A percentile compares a stretch with the other conserved stretches of the same genome.
phyloP scores from a whole-genome alignment of 2,888 invertebrate species.

The Crossocerus cetratus region DNA sequence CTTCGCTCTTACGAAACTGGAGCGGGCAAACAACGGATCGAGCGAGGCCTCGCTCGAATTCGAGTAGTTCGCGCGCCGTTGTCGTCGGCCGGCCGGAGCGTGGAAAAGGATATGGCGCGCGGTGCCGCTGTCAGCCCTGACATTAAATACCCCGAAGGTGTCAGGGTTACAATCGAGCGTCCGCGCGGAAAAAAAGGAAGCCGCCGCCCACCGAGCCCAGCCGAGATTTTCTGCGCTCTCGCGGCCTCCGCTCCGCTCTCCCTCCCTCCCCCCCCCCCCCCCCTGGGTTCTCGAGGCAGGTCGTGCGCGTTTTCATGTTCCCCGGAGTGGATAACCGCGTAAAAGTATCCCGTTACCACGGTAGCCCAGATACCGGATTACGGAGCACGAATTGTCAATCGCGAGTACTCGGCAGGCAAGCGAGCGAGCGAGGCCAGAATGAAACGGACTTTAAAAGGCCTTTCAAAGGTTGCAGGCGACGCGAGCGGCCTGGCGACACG shows the following conservation, averaged over 20 bases:
- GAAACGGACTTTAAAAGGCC: conserved; percentile 43
- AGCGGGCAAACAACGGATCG: too few species aligned
- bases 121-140: conserved; percentile 46
- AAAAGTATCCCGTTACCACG: conserved; percentile 72
- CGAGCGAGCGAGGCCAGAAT: conserved; percentile 13
- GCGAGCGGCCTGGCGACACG: conserved; percentile 17
- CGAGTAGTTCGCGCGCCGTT: too few species aligned
- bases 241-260: too few species aligned
- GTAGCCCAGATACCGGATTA: conserved; percentile 74
- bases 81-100: too few species aligned
- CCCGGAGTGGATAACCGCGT: conserved; percentile 60
- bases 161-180: conserved; percentile 33
- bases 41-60: too few species aligned
- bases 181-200: conserved; percentile 13
- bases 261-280: too few species aligned
- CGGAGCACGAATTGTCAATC: conserved; percentile 73
- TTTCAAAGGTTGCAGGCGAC: conserved; percentile 46
- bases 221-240: conserved; percentile 24
- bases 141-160: conserved; percentile 47
- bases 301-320: conserved; percentile 52
- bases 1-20: too few species aligned
- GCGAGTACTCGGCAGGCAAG: conserved; percentile 23
- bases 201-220: neutral
- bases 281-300: neutral
- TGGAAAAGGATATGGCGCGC: too few species aligned